phyloP scores from a whole-genome alignment of 2,888 invertebrate species.

The Bellardia bayeri region DNA sequence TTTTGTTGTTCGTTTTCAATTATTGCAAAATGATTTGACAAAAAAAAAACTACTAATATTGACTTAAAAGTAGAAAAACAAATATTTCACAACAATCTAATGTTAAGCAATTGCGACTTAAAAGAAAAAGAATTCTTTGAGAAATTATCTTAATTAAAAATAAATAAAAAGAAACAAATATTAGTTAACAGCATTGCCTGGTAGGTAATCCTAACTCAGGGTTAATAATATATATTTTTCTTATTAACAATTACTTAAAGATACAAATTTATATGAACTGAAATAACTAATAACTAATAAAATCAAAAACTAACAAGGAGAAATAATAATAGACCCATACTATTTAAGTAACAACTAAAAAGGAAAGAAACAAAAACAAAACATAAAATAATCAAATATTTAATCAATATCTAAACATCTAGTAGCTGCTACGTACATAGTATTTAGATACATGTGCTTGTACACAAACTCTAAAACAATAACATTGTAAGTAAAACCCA shows the following conservation, averaged over 20 bases:
- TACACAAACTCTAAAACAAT: constrained; percentile 3
- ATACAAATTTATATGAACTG: constrained; percentile 39
- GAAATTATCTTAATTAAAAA: constrained; percentile 57
- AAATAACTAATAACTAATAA: constrained; percentile 19
- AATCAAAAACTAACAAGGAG: constrained; percentile 13
- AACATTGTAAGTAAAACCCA: constrained; percentile 32
- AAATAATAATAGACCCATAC: constrained; percentile 30
- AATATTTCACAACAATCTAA: constrained; percentile 16
- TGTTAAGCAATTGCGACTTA: neutral
- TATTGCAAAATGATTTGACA: constrained; percentile 48
- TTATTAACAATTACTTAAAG: constrained; percentile 29
- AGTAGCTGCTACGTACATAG: constrained; percentile 12
- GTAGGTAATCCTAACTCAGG: constrained; percentile 22
- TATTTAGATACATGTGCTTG: neutral
- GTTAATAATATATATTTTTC: constrained; percentile 26
- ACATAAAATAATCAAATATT: constrained; percentile 22
- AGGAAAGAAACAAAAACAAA: neutral
- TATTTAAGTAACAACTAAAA: neutral
- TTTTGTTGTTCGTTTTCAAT: neutral
- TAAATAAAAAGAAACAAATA: constrained; percentile 8
- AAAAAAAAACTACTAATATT: constrained; percentile 1
- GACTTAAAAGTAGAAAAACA: constrained; percentile 2
- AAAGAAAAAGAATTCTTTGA: constrained; percentile 25
- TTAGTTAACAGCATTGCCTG: constrained; percentile 10
- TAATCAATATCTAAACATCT: constrained; percentile 29